Base-by-base conservation (phyloP, 2,797 vertebrate genomes). In the Apogon talboti region DNA sequence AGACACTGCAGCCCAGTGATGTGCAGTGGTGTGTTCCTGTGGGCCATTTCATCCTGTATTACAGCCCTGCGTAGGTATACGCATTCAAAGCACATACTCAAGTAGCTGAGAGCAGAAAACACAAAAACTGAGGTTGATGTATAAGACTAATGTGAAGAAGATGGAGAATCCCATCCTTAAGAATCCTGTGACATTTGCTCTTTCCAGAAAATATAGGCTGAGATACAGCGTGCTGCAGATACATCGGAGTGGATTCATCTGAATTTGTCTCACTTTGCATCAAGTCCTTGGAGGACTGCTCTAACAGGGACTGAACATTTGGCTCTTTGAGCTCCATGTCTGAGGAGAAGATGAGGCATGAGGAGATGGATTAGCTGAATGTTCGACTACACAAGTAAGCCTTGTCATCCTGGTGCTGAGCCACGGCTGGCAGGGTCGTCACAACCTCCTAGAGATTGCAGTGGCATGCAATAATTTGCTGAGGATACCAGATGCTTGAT, bases 381-480 rank as follows among this genome's bases (percentile, higher is more conserved):
- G 76, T 67, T 75, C 56, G 44, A 61, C 63, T 70, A 78, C 73
- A 86, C 28, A 52, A 74, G 64, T 69, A 81, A 85, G 24, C 18
- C 67, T 41, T 82, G 79, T 87, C 79, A 81, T 71, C 59, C 54
- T 38, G 44, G 62, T 38, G 15, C 59, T 50, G 75, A 84, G 61
- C 76, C 49, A 9, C 47, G 43, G 65, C 49, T 58, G 50, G 54
- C 79, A 68, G 58, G 66, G 61, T 82, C 79, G 80, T 89, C 2
- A 14, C 49, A 10, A 35, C 3, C 82, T 82, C 59, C 76, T 70
- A 62, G 46, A 74, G 58, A 81, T 81, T n/a, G 30, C 63, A 48
- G 58, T 62, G 53, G 54, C 60, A 37, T 79, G 64, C 85, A 86
- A 72, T 87, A 82, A 91, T 83, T 91, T 89, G 84, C 68, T 74